Evolutionary conservation across 2,888 invertebrate species (phyloP), one percentile per base, ranked within the genome.

Genomic region (Phytoseiulus persimilis): DNA sequence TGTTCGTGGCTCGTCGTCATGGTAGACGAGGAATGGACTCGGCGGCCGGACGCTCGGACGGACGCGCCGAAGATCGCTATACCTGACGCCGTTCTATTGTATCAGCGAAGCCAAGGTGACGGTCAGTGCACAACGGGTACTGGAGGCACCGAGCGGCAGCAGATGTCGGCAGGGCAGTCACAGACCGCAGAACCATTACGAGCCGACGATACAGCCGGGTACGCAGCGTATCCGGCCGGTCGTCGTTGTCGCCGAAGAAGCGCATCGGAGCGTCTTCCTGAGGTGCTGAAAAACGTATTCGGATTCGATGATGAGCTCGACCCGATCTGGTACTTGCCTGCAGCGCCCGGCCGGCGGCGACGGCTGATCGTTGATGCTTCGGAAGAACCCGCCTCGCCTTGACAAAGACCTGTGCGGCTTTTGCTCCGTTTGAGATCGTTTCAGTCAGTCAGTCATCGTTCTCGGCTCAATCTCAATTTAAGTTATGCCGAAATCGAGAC

Each of bases 171-270:
- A 65, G 18, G 65, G 65, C 65, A 65, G 65, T 65, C 65, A 65
- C 65, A 65, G 65, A 65, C 65, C 65, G 65, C 65, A 65, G 65
- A 65, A 65, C 65, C 65, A 65, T 65, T 65, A 65, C 65, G 65
- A 18, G 65, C 23, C 46, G 14, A 14, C 46, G 46, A 46, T 46
- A 46, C 46, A 46, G 46, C 46, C 65, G 65, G 65, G 65, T 65
- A 65, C 65, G 65, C 65, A 11, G 65, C 65, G 65, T 65, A 65
- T 65, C 65, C 65, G 18, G 5, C 65, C 65, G 65, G 5, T 23
- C 28, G 65, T 65, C 65, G 5, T 65, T 23, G 65, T 65, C 65
- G 14, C 18, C 65, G 65, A 65, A 65, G 23, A 46, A 46, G 65
- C 65, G 65, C 65, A 65, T 65, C 65, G 11, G 65, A 65, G 65